A percentile compares a stretch with the other conserved stretches of the same genome.
phyloP scores from a whole-genome alignment of 2,797 vertebrate genomes.

The Triplophysa bombifrons region DNA sequence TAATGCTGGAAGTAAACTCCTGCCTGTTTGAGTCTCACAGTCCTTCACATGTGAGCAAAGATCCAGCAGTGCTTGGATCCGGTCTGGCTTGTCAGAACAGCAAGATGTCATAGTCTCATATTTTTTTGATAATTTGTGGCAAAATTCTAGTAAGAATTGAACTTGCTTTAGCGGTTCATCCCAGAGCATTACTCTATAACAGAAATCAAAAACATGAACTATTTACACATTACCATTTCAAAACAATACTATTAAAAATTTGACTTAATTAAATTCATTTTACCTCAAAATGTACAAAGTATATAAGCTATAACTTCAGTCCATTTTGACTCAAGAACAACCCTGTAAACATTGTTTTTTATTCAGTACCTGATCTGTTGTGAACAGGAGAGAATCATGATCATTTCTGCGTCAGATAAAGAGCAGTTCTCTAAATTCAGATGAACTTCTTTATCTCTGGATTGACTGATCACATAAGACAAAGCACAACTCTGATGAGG shows the following conservation, averaged over 20 bases:
- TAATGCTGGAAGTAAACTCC: too few species aligned
- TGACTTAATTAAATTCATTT: too few species aligned
- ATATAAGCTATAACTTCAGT: too few species aligned
- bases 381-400: constrained; percentile 46
- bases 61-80: neutral
- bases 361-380: constrained; percentile 36
- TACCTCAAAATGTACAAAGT: too few species aligned
- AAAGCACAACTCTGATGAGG: constrained; percentile 54
- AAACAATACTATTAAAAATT: too few species aligned
- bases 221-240: too few species aligned
- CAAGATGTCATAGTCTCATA: neutral
- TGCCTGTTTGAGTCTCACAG: too few species aligned
- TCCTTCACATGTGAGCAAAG: neutral
- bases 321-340: neutral
- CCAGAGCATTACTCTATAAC: neutral
- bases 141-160: neutral
- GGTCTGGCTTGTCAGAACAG: neutral
- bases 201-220: neutral
- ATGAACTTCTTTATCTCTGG: constrained; percentile 7
- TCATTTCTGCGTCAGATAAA: constrained; percentile 50
- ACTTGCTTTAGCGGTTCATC: neutral
- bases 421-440: constrained; percentile 52
- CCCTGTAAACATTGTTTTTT: neutral
- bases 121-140: neutral
- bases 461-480: constrained; percentile 52